A percentile compares a stretch with the other conserved stretches of the same genome.
Conservation (phyloP, 2,113 vertebrate species). For the Nipponia nippon region DNA sequence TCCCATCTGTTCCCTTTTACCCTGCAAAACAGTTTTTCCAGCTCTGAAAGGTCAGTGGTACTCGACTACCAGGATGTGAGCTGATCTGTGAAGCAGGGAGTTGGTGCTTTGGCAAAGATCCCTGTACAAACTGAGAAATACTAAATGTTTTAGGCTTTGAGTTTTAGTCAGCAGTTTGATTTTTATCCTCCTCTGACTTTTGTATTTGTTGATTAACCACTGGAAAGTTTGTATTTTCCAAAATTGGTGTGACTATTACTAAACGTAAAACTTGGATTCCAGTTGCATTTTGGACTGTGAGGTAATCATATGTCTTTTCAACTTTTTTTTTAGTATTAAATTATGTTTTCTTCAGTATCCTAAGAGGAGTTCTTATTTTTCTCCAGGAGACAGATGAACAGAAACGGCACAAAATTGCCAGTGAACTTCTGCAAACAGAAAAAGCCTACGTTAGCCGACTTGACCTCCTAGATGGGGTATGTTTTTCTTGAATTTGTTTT, state of each 20-base stretch:
- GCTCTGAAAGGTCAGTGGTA: slow-evolving; percentile 19
- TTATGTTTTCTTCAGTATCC: not conserved
- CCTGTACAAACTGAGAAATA: not conserved
- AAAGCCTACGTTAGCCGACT: slow-evolving; percentile 90
- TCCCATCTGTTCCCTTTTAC: slow-evolving; percentile 47
- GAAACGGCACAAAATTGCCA: slow-evolving; percentile 95
- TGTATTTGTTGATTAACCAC: not conserved
- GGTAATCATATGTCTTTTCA: not conserved
- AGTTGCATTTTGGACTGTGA: not conserved
- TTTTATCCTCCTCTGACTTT: not conserved
- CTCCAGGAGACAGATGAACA: slow-evolving; percentile 91
- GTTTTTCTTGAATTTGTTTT: not conserved
- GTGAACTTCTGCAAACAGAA: slow-evolving; percentile 92
- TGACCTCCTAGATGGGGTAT: slow-evolving; percentile 84
- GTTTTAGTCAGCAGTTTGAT: not conserved
- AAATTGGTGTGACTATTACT: not conserved
- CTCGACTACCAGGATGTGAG: not conserved
- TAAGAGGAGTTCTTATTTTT: not conserved
- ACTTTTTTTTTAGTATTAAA: not conserved
- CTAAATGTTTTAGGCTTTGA: not conserved
- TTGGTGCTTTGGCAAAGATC: not conserved
- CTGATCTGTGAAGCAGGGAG: not conserved
- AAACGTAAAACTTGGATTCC: not conserved
- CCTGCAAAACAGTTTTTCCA: slow-evolving; percentile 1
- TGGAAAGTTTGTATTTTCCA: not conserved